Conservation (phyloP, 2,888 invertebrate genomes). For the Andrena hattorfiana region DNA sequence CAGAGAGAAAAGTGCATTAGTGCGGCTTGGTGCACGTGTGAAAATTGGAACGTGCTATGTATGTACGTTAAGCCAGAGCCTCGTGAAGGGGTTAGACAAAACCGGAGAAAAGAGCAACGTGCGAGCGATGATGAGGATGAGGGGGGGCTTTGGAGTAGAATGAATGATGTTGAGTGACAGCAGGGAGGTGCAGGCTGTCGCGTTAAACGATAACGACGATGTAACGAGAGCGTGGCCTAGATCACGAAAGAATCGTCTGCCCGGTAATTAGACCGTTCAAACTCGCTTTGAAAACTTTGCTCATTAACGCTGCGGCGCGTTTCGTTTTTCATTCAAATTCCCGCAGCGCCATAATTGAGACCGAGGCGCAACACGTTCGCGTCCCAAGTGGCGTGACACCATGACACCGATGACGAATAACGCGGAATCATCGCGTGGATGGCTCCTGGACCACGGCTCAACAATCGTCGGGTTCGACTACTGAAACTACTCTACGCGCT, state of each 20-base stretch:
- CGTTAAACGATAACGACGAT: slow-evolving; percentile 40
- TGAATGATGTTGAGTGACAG: slow-evolving; percentile 49
- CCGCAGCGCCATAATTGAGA: slow-evolving; percentile 12
- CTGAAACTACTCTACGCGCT: background rate
- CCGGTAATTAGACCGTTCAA: slow-evolving; percentile 54
- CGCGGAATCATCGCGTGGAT: background rate
- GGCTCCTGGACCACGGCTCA: background rate
- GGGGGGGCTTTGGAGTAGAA: background rate
- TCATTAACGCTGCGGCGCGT: slow-evolving; percentile 36
- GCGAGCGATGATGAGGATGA: slow-evolving; percentile 18
- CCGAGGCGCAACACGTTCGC: slow-evolving; percentile 7
- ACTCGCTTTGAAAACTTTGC: slow-evolving; percentile 46
- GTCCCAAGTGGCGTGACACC: background rate
- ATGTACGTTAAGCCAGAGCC: slow-evolving; percentile 35
- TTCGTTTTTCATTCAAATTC: slow-evolving; percentile 27
- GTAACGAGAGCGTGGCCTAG: slow-evolving; percentile 38
- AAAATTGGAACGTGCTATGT: slow-evolving; percentile 45
- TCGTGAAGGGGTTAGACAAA: slow-evolving; percentile 10
- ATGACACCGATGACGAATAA: slow-evolving; percentile 5
- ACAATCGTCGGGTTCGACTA: background rate
- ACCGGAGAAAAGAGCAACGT: slow-evolving; percentile 19
- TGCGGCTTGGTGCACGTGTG: slow-evolving; percentile 61
- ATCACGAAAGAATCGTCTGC: slow-evolving; percentile 47
- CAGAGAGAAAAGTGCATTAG: slow-evolving; percentile 75
- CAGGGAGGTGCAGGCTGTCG: slow-evolving; percentile 9